phyloP scores from a whole-genome alignment of 2,888 invertebrate species.

The Dione vanillae region DNA sequence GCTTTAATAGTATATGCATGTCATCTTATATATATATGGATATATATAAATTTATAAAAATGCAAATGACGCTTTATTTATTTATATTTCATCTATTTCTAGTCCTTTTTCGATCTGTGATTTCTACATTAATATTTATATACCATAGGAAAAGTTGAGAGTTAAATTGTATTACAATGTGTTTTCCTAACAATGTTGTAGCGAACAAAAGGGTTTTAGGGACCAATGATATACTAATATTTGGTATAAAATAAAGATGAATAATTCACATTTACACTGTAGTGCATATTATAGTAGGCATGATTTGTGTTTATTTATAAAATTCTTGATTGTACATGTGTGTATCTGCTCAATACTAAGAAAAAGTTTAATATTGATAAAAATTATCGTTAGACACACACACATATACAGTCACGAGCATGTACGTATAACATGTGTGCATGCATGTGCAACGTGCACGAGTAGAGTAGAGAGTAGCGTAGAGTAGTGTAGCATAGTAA shows the following conservation, averaged over 20 bases:
- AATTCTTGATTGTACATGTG: conserved; percentile 22
- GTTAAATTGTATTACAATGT: not conserved
- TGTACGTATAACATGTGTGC: conserved; percentile 15
- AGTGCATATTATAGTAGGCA: conserved; percentile 38
- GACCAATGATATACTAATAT: conserved; percentile 4
- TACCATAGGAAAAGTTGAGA: not conserved
- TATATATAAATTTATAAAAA: too few species aligned
- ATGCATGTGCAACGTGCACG: too few species aligned
- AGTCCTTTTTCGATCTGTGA: not conserved
- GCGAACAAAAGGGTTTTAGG: conserved; percentile 11
- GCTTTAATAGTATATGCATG: conserved; percentile 34
- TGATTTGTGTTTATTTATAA: conserved; percentile 32
- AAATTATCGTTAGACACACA: not conserved
- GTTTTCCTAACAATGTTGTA: conserved; percentile 18
- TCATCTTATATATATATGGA: not conserved
- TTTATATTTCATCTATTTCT: conserved; percentile 11
- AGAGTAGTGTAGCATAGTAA: conserved; percentile 74
- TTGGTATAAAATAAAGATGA: conserved; percentile 1
- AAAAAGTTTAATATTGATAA: not conserved
- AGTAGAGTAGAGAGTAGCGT: too few species aligned
- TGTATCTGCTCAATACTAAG: not conserved
- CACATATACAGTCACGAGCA: conserved; percentile 36
- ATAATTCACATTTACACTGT: not conserved
- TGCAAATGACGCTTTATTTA: conserved; percentile 22
- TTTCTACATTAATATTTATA: not conserved